Conservation (phyloP, 2,888 invertebrate species). For the Eristalinus aeneus region DNA sequence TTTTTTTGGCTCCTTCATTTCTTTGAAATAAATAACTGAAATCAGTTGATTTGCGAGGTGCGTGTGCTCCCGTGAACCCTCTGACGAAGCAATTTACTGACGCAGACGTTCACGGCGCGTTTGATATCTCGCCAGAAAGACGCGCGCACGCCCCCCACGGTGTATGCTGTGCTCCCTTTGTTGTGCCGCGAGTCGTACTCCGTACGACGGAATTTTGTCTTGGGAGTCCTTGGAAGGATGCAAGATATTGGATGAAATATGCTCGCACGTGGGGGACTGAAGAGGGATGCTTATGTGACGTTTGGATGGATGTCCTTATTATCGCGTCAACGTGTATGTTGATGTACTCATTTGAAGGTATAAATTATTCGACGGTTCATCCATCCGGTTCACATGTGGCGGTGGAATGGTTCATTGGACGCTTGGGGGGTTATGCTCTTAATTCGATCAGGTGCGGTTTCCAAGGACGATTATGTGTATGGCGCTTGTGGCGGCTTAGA, state of each 20-base stretch:
- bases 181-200: not conserved
- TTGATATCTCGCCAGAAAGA: not conserved
- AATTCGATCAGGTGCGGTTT: too few relatives aligned
- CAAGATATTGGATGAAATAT: not conserved
- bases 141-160: not conserved
- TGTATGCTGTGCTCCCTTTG: not conserved
- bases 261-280: not conserved
- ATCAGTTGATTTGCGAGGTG: slow-evolving; percentile 50
- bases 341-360: not conserved
- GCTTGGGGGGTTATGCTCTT: not conserved
- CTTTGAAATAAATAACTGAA: slow-evolving; percentile 29
- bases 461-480: too few relatives aligned
- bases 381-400: not conserved
- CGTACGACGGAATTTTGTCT: not conserved
- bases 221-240: not conserved
- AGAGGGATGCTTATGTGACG: not conserved
- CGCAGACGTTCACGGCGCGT: not conserved
- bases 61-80: slow-evolving; percentile 13
- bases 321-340: not conserved
- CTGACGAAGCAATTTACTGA: slow-evolving; percentile 40
- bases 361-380: not conserved
- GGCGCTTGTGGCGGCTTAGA: too few relatives aligned
- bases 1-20: not conserved
- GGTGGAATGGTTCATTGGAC: not conserved
- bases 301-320: not conserved